Evolutionary conservation across 2,888 invertebrate species (phyloP).

Genomic region (Alentia gelatinosa): DNA sequence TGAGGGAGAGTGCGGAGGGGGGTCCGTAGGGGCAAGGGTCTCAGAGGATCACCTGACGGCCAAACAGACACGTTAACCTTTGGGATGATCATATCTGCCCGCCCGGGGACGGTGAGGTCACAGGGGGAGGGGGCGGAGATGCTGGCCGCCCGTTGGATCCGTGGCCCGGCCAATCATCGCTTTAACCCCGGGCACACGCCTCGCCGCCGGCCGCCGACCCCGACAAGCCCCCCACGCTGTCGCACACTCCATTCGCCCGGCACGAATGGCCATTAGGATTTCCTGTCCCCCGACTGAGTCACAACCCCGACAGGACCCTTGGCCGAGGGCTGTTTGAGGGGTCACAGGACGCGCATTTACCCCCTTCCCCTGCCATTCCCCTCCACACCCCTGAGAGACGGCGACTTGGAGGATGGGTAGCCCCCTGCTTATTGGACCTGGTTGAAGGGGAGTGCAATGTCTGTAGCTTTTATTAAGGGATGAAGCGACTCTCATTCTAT

Average conservation of each 20-base stretch:
- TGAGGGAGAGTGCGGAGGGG: background rate
- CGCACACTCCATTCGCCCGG: constrained; percentile 23
- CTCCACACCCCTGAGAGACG: background rate
- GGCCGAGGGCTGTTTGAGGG: background rate
- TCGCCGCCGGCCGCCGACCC: constrained; percentile 4
- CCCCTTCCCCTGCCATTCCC: background rate
- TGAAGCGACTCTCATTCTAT: no score
- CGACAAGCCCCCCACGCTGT: background rate
- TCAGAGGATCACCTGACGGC: background rate
- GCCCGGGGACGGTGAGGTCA: background rate
- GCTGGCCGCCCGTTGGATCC: background rate
- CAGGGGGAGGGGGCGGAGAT: background rate
- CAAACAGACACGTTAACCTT: background rate
- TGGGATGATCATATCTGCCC: background rate
- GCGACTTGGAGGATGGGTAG: background rate
- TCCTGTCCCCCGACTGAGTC: constrained; percentile 19
- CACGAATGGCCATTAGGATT: constrained; percentile 33
- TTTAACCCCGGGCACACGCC: constrained; percentile 20
- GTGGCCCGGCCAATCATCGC: constrained; percentile 26
- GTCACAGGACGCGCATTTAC: background rate
- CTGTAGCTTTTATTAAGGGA: background rate
- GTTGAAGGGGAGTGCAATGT: background rate
- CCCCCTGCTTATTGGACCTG: background rate
- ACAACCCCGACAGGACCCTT: constrained; percentile 30
- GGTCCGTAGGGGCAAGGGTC: background rate